Evolutionary conservation across 1,140 invertebrate genomes (phyloP), one percentile per base, ranked within the genome.

Genomic region (Acromyrmex heyeri): DNA sequence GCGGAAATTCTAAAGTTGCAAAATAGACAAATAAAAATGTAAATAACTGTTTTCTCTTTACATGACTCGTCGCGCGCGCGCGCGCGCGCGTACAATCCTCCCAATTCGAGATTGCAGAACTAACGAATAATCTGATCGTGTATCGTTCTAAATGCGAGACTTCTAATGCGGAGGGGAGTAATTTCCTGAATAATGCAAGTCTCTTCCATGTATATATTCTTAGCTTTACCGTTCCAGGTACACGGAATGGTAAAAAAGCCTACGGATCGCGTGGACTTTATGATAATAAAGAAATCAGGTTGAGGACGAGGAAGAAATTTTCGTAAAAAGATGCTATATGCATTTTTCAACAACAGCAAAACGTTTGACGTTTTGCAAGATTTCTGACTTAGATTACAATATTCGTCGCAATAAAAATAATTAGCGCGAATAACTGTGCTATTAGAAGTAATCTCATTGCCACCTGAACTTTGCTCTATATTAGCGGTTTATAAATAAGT

Each of bases 151-250:
- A 75, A 83, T 73, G 79, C 79, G 55, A 48, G 55, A 75, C 79
- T 83, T 83, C 69, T 75, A 73, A 83, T 83, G 69, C 27, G 38
- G 14, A 1, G 34, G 69, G 69, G 30, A 73, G 69, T 83, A 83
- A 83, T 83, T 83, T 83, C 79, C 38, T 83, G 79, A 83, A 83
- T 83, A 83, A 83, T 75, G 79, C 79, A 75, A 70, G 59, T 78
- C 34, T 57, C 27, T 59, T 72, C 38, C 79, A 53, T 73, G 79
- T 44, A 73, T 73, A 50, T 50, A 73, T 73, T 48, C 55, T 82
- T 59, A 72, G 65, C 67, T 82, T n/a, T 73, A 67, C 79, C 55
- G 79, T 82, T 61, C 67, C 79, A 73, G 79, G 79, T 53, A 61
- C 79, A 73, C 79, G 79, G 24, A 81, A 82, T 61, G 67, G 38